Evolutionary conservation across 2,113 vertebrate species (phyloP).

Genomic region (Antennarius striatus): DNA sequence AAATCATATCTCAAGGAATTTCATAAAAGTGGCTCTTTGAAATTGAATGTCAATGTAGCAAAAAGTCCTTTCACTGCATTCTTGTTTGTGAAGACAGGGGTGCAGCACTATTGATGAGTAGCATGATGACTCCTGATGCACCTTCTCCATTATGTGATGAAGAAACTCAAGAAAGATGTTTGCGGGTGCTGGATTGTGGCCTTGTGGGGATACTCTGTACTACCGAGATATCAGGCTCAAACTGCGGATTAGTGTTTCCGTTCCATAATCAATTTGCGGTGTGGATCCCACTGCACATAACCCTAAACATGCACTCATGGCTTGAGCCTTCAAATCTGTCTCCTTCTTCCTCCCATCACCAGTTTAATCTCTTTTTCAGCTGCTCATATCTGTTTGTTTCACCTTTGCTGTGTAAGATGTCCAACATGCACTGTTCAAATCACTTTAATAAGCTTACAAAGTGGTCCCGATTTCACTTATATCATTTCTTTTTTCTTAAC

Average conservation of each 20-base stretch:
- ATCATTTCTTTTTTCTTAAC: slow-evolving; percentile 1
- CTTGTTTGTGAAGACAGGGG: neutral
- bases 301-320: slow-evolving; percentile 53
- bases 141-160: neutral
- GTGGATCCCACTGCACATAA: slow-evolving; percentile 57
- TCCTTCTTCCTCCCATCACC: slow-evolving; percentile 6
- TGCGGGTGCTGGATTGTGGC: slow-evolving; percentile 59
- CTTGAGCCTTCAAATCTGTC: slow-evolving; percentile 33
- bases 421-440: slow-evolving; percentile 1
- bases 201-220: slow-evolving; percentile 54
- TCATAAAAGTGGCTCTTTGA: slow-evolving; percentile 40
- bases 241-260: slow-evolving; percentile 72
- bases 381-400: slow-evolving; percentile 22
- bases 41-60: slow-evolving; percentile 14
- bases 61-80: neutral
- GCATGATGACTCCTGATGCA: slow-evolving; percentile 2
- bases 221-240: slow-evolving; percentile 60
- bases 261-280: slow-evolving; percentile 74
- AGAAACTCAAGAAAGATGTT: slow-evolving; percentile 53
- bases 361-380: slow-evolving; percentile 10
- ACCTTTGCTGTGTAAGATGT: slow-evolving; percentile 19
- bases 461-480: neutral
- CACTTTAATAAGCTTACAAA: neutral
- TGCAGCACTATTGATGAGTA: slow-evolving; percentile 8
- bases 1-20: slow-evolving; percentile 15